Conservation (phyloP, 2,888 invertebrate species). For the Hyposoter didymator region DNA sequence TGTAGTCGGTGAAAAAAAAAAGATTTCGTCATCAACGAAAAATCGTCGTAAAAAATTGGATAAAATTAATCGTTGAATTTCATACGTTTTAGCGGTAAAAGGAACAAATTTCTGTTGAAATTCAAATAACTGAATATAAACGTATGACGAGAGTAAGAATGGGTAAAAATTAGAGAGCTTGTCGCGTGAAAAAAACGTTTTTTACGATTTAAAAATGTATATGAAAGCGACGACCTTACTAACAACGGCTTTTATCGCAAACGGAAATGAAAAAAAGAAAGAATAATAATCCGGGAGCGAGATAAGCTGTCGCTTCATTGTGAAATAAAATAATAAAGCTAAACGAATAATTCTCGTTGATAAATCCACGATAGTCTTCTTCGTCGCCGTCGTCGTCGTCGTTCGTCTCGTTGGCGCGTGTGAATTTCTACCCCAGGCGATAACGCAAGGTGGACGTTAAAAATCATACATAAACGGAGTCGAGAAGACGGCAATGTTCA, state of each 20-base stretch:
- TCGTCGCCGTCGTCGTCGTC: conserved; percentile 46
- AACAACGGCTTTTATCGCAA: conserved; percentile 61
- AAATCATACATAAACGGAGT: conserved; percentile 69
- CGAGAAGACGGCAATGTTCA: conserved; percentile 93
- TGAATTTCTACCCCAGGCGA: conserved; percentile 60
- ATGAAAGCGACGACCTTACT: conserved; percentile 51
- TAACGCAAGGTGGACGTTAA: conserved; percentile 62
- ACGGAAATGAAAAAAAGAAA: conserved; percentile 59
- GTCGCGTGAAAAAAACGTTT: conserved; percentile 63
- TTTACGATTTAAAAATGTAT: conserved; percentile 5
- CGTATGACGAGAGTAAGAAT: neutral
- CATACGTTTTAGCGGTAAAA: neutral
- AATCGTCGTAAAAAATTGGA: conserved; percentile 26
- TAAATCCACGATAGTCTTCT: conserved; percentile 58
- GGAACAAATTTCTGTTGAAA: neutral
- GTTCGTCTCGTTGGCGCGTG: conserved; percentile 59
- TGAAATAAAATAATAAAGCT: conserved; percentile 43
- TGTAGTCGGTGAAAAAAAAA: neutral
- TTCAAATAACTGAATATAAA: neutral
- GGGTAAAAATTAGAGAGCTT: conserved; percentile 20
- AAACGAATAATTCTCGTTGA: conserved; percentile 63
- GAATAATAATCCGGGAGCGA: conserved; percentile 35
- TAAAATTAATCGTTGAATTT: conserved; percentile 1
- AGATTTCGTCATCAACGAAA: conserved; percentile 19
- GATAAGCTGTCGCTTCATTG: conserved; percentile 45